Base-by-base conservation (phyloP, 2,797 vertebrate genomes). In the Botia almorhae region DNA sequence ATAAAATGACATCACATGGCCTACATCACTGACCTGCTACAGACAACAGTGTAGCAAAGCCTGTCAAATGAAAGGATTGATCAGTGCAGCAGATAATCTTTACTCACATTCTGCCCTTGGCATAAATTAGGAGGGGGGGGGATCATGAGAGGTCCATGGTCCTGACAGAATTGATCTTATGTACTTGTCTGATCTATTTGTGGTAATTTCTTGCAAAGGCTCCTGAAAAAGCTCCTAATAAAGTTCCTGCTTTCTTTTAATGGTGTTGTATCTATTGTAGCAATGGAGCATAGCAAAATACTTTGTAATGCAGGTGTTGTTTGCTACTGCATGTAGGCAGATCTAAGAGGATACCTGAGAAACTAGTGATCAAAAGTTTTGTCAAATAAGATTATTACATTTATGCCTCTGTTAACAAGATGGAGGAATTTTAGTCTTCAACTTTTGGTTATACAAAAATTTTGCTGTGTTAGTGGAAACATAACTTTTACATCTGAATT, bases 221-320 rank as follows among this genome's bases (percentile, higher is more conserved):
- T 26, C 23, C 23, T 26, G 23, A 26, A 26, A 26, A 26, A 26
- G 23, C 23, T 61, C 58, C 23, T 26, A 26, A 26, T 26, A 26
- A 63, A 63, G 60, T 63, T 21, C 70, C 77, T 83, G 83, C 81
- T 71, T 87, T 89, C 85, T 85, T 84, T 91, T 86, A 85, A 80
- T 78, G 4, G 75, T 63, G 85, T 0, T 88, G 17, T 53, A 53
- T 53, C 17, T 53, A n/a, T 17, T 53, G 16, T 16, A 53, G 88
- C 90, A 88, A 33, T 81, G 87, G 85, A 91, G 91, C 93, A 50
- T 82, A 67, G 89, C 90, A 86, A 92, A 92, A 93, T 89, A 92
- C 85, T 85, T 89, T 78, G 71, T 82, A 85, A 87, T 83, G 83
- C 93, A 93, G 93, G 93, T 93, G 91, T 89, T 86, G 82, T 70